Evolutionary conservation across 2,113 vertebrate genomes (phyloP).

Genomic region (Thermophis baileyi): DNA sequence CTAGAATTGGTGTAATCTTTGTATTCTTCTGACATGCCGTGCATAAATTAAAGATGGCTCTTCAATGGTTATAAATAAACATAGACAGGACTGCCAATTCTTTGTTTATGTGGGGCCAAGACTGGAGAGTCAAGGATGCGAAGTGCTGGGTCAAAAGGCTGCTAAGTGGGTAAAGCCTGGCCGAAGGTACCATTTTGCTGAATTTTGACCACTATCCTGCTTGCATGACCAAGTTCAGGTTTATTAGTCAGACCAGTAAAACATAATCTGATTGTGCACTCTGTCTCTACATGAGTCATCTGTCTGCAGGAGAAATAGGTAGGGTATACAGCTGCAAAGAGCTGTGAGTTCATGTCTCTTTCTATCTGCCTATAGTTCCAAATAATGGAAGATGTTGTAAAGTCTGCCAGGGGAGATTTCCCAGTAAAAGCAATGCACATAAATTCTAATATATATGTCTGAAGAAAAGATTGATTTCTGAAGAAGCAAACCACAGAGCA

Average conservation of each 20-base stretch:
- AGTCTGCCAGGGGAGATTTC: slow-evolving; percentile 28
- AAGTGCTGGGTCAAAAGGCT: background rate
- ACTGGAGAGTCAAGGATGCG: background rate
- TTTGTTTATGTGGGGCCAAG: background rate
- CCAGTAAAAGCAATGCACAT: slow-evolving; percentile 21
- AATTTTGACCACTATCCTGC: background rate
- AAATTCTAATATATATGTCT: background rate
- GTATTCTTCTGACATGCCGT: background rate
- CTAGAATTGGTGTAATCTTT: background rate
- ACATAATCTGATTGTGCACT: background rate
- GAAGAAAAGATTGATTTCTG: slow-evolving; percentile 10
- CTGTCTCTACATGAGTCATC: background rate
- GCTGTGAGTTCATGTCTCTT: background rate
- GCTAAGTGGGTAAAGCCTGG: background rate
- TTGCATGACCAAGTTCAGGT: background rate
- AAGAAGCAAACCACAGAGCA: background rate
- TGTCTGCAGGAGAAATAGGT: background rate
- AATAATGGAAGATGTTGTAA: slow-evolving; percentile 4
- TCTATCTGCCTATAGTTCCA: background rate
- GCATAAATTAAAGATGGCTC: background rate
- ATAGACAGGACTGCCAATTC: background rate
- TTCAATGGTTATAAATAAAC: background rate
- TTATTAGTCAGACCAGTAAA: background rate
- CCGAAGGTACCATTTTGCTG: background rate
- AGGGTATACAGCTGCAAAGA: background rate